phyloP scores from a whole-genome alignment of 2,797 vertebrate species.

The Eulemur coronatus region DNA sequence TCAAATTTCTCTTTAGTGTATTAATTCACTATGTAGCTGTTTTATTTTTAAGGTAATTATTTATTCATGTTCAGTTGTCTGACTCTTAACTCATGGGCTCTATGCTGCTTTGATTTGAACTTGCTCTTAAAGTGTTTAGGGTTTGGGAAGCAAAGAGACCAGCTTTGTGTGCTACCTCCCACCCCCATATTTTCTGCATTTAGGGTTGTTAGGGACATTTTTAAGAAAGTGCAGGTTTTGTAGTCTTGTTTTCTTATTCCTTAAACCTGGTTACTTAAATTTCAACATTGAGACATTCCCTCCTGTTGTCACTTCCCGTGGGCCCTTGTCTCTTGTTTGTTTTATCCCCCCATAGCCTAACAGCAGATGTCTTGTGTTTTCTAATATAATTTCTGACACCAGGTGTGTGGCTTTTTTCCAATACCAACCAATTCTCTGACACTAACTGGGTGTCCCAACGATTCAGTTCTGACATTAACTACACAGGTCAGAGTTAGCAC shows the following conservation, averaged over 20 bases:
- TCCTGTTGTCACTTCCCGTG: neutral
- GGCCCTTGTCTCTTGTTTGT: neutral
- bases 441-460: neutral
- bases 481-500: neutral
- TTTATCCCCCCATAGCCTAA: neutral
- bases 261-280: neutral
- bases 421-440: neutral
- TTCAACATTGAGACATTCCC: neutral
- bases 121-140: neutral
- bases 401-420: neutral
- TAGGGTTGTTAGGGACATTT: neutral
- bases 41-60: neutral
- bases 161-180: no score
- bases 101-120: neutral
- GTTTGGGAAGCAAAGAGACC: neutral
- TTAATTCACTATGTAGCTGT: neutral
- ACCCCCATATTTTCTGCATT: neutral
- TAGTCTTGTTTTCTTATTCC: neutral
- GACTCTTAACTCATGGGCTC: neutral
- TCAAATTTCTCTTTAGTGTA: neutral
- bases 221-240: neutral
- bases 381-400: neutral
- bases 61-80: neutral
- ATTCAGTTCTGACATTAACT: neutral
- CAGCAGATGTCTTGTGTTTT: neutral